phyloP scores from a whole-genome alignment of 2,113 vertebrate genomes.

The Meleagris gallopavo region DNA sequence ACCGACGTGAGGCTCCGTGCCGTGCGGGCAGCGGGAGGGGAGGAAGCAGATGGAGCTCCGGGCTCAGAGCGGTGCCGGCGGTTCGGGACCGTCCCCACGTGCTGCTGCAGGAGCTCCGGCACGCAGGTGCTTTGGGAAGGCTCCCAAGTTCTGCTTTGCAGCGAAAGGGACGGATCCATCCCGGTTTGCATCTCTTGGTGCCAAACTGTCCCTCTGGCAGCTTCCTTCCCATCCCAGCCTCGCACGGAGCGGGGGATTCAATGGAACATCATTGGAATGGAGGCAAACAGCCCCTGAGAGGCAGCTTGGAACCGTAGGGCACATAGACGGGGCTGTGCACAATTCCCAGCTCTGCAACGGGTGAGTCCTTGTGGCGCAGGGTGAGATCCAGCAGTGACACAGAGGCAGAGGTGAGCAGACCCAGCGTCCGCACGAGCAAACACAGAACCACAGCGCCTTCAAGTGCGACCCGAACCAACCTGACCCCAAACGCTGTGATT shows the following conservation, averaged over 20 bases:
- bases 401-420: neutral
- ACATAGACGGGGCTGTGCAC: neutral
- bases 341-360: neutral
- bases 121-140: rapidly evolving
- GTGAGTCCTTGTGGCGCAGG: neutral
- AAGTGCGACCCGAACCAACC: neutral
- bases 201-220: neutral
- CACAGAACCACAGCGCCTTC: no score
- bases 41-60: neutral
- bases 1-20: neutral
- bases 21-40: neutral
- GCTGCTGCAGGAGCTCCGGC: neutral
- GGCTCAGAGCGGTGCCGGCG: neutral
- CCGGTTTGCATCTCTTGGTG: neutral
- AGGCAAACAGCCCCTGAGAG: neutral
- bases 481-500: neutral
- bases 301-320: neutral
- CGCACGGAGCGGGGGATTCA: no score
- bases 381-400: neutral
- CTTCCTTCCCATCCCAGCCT: neutral
- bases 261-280: no score
- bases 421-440: no score
- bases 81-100: rapidly evolving
- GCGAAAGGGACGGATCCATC: neutral
- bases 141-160: neutral